These are phyloP conservation scores for Callithrix jacchus DNA, from an alignment of 2,113 vertebrate genomes.

Conservation along the genomic window DNA sequence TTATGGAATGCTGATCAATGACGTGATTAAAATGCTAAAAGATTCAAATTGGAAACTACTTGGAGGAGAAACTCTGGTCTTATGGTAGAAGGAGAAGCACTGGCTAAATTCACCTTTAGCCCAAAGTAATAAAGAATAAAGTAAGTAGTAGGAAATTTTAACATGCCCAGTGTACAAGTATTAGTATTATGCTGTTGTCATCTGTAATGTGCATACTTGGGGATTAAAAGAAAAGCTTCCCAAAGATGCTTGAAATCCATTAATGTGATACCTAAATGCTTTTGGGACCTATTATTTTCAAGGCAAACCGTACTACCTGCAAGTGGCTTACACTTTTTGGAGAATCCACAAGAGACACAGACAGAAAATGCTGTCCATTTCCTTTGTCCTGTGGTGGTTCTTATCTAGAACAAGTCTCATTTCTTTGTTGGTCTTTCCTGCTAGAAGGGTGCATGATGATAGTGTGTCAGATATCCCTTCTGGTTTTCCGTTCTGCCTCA, in stretches of 20 bases:
- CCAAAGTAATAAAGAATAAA: neutral
- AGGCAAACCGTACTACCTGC: neutral
- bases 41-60: conserved; percentile 66
- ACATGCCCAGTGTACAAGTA: no score
- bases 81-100: neutral
- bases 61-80: neutral
- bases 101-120: neutral
- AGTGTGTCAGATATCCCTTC: neutral
- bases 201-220: no score
- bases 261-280: neutral
- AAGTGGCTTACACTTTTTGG: neutral
- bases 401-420: neutral
- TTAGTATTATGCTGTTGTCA: no score
- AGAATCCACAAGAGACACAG: neutral
- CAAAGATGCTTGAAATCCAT: neutral
- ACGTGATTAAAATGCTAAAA: conserved; percentile 57
- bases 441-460: neutral
- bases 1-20: conserved; percentile 62
- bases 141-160: neutral
- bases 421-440: neutral
- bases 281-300: neutral
- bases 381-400: neutral
- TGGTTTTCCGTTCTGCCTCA: neutral
- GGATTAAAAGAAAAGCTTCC: neutral
- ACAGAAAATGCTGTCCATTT: neutral